Percentiles rank a stretch among this genome's conserved stretches.
Conservation (phyloP, 2,888 invertebrate species). For the Augochlorella aurata region DNA sequence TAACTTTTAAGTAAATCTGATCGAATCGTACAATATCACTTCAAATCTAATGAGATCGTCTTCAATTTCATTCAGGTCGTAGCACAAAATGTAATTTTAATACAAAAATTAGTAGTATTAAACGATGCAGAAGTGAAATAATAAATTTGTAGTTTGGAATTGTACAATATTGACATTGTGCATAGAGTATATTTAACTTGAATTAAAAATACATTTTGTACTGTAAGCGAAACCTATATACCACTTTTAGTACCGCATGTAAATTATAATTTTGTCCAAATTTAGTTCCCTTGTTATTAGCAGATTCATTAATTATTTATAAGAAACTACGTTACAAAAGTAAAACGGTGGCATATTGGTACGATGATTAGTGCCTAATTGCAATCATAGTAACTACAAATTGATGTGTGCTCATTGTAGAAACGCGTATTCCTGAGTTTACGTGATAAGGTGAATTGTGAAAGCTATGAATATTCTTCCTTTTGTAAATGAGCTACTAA, state of each 20-base stretch:
- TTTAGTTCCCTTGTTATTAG: conserved; percentile 13
- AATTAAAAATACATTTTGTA: conserved; percentile 38
- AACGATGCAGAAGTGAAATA: conserved; percentile 32
- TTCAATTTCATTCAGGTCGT: conserved; percentile 34
- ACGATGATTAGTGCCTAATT: conserved; percentile 52
- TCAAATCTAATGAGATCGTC: conserved; percentile 35
- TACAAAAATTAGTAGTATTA: conserved; percentile 13
- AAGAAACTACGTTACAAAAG: conserved; percentile 52
- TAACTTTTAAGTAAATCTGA: not conserved
- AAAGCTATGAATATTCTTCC: conserved; percentile 32
- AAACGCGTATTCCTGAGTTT: conserved; percentile 43
- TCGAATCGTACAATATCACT: conserved; percentile 34
- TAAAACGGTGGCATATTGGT: conserved; percentile 39
- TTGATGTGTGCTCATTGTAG: conserved; percentile 43
- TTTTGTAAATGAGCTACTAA: conserved; percentile 40
- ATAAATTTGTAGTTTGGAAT: conserved; percentile 3
- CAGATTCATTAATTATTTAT: conserved; percentile 18
- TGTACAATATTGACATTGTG: not conserved
- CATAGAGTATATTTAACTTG: not conserved
- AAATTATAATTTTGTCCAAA: conserved; percentile 10
- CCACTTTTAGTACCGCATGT: not conserved
- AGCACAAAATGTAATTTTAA: conserved; percentile 30
- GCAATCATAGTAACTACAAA: conserved; percentile 45
- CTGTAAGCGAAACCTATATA: conserved; percentile 17
- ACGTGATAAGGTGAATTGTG: conserved; percentile 31